Evolutionary conservation across 2,797 vertebrate species (phyloP), one percentile per base, ranked within the genome.

Genomic region (Typhlichthys subterraneus): DNA sequence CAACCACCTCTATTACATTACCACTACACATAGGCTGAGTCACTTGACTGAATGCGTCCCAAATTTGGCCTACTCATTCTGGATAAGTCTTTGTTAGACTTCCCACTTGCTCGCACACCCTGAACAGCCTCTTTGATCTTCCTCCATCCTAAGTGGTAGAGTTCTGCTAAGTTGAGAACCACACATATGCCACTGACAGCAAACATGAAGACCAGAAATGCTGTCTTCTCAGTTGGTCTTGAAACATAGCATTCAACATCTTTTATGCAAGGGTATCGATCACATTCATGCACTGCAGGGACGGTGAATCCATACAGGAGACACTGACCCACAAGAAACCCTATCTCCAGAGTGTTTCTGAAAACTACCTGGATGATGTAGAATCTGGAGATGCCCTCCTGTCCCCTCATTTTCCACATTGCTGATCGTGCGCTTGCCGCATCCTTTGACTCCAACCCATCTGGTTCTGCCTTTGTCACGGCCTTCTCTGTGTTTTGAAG

Each of bases 351-450:
- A 65, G 94, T 94, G 72, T 97, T 97, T 84, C 96, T 92, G 88
- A 97, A 97, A 80, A 97, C 95, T 81, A 97, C 96, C 83, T 97
- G 95, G 72, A 97, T 96, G 70, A 96, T 96, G 78, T 97, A 97
- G 89, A 97, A 97, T 62, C 96, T 92, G 13, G 95, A 96, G 86
- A 97, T 97, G 73, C 95, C 95, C 87, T 97, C 95, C 81, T 97
- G 95, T 61, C 94, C 88, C 79, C 95, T 91, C 88, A 95, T 94
- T 84, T 97, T 97, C 73, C 94, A 95, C 69, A 94, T 94, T 0
- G 89, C 82, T 65, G 93, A 94, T 76, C 89, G 86, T 60, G 84
- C 61, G 48, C 87, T 88, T 15, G 92, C 92, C 70, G 95, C 91
- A 75, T 97, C 94, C 73, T 96, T 97, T 53, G 94, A 92, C 77